phyloP scores from a whole-genome alignment of 1,140 invertebrate species.

The Leucophenga varia region DNA sequence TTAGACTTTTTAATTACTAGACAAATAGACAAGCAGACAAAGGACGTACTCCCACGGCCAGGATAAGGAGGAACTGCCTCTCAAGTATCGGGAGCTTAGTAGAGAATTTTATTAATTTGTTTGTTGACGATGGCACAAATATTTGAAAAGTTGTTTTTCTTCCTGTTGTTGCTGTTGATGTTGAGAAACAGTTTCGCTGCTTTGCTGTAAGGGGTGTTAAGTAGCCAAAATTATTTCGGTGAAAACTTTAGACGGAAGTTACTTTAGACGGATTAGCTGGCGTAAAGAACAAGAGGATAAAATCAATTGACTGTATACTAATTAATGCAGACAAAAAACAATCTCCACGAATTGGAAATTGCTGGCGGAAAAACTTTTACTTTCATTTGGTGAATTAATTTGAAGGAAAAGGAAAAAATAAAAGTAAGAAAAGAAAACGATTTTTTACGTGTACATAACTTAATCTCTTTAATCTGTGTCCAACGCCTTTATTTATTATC shows the following conservation, averaged over 20 bases:
- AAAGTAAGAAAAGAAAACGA: no score
- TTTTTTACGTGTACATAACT: no score
- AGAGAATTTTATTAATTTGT: conserved; percentile 33
- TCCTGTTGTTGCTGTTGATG: no score
- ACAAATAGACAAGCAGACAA: conserved; percentile 32
- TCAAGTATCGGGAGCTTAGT: conserved; percentile 13
- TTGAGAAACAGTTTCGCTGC: no score
- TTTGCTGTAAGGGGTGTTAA: no score
- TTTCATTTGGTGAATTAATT: no score
- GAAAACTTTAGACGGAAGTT: conserved; percentile 4
- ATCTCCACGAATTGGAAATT: neutral
- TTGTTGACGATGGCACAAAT: conserved; percentile 33
- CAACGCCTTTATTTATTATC: no score
- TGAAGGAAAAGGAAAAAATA: no score
- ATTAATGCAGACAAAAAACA: conserved; percentile 6
- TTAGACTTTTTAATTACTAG: conserved; percentile 52
- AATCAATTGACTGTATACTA: conserved; percentile 7
- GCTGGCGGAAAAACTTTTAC: no score
- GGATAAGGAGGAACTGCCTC: neutral
- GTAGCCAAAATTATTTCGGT: no score
- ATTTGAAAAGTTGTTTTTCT: conserved; percentile 14
- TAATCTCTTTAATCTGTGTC: no score
- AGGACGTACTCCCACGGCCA: no score
- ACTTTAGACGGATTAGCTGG: conserved; percentile 4
- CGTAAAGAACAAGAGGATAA: neutral